phyloP scores from a whole-genome alignment of 1,140 invertebrate species.

The Homalodisca vitripennis region DNA sequence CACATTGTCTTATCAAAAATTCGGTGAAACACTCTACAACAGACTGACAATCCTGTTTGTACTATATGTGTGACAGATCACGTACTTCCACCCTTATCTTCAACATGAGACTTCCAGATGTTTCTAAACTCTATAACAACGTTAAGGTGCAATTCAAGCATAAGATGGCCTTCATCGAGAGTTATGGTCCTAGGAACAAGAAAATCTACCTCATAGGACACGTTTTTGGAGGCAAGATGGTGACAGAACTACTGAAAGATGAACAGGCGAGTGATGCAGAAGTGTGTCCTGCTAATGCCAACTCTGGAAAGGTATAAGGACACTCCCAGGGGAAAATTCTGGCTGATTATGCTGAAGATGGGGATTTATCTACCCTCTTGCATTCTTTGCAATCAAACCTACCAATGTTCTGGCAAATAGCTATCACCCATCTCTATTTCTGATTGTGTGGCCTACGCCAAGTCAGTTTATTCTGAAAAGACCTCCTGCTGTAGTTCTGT shows the following conservation, averaged over 20 bases:
- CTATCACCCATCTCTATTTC: neutral
- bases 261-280: conserved; percentile 34
- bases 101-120: too few species aligned
- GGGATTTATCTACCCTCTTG: neutral
- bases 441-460: neutral
- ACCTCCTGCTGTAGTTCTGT: neutral
- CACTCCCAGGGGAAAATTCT: conserved; percentile 64
- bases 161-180: conserved; percentile 72
- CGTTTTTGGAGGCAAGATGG: conserved; percentile 81
- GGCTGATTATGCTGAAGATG: conserved; percentile 37
- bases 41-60: conserved; percentile 63
- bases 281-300: conserved; percentile 49
- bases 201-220: conserved; percentile 76
- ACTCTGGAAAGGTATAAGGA: conserved; percentile 75
- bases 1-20: conserved; percentile 71
- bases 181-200: conserved; percentile 64
- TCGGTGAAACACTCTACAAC: conserved; percentile 60
- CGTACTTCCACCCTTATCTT: conserved; percentile 54
- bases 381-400: neutral
- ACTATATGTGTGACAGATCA: conserved; percentile 68
- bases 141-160: conserved; percentile 76
- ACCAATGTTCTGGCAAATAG: neutral
- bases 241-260: conserved; percentile 67
- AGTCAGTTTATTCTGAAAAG: neutral
- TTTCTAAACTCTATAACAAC: too few species aligned